These are phyloP conservation scores for Bradysia coprophila DNA, from an alignment of 1,140 invertebrate genomes.

Conservation along the genomic window DNA sequence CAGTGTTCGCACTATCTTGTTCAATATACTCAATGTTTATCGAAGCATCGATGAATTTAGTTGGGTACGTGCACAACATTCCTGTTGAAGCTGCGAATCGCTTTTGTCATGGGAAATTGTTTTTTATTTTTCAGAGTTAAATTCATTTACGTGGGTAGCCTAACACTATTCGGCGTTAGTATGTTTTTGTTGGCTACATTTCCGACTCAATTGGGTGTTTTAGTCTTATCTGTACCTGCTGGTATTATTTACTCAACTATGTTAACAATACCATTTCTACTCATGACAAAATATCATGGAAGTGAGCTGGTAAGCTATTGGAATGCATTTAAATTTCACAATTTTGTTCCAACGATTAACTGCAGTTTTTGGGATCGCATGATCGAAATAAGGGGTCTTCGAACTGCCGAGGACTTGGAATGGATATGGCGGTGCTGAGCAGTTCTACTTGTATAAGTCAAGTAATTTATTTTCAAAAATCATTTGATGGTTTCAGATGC, in stretches of 20 bases:
- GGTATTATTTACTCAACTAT: conserved; percentile 73
- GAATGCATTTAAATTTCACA: background rate
- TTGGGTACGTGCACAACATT: conserved; percentile 29
- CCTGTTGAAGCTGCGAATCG: background rate
- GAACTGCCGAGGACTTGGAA: conserved; percentile 69
- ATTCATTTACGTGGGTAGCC: conserved; percentile 21
- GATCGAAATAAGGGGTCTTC: conserved; percentile 23
- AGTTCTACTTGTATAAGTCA: conserved; percentile 72
- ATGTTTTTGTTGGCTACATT: conserved; percentile 55
- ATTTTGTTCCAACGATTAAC: conserved; percentile 12
- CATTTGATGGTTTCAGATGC: background rate
- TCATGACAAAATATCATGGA: conserved; percentile 65
- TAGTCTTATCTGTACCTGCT: conserved; percentile 51
- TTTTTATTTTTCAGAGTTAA: conserved; percentile 37
- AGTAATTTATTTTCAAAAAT: conserved; percentile 31
- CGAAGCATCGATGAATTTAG: conserved; percentile 51
- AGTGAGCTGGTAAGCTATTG: conserved; percentile 38
- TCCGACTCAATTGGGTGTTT: conserved; percentile 42
- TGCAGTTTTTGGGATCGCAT: conserved; percentile 30
- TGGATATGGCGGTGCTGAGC: conserved; percentile 62
- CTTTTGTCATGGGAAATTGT: background rate
- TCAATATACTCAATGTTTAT: conserved; percentile 61
- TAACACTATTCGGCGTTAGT: conserved; percentile 53
- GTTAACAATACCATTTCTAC: conserved; percentile 72
- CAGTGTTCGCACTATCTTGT: conserved; percentile 66